These are phyloP conservation scores for Potamilus streckersoni DNA, from an alignment of 1,140 invertebrate genomes.

Conservation along the genomic window DNA sequence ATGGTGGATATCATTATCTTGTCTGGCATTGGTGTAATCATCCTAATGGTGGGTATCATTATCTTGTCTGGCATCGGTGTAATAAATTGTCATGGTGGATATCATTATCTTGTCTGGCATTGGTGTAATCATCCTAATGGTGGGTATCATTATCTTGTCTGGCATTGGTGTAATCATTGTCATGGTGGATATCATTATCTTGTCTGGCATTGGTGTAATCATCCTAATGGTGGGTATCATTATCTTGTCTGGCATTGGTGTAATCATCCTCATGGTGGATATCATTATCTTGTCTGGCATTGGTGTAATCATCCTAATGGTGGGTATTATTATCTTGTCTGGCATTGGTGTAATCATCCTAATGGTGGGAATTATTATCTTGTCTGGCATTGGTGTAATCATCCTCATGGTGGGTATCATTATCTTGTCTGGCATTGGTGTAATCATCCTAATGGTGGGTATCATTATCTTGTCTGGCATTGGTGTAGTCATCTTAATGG, in stretches of 20 bases:
- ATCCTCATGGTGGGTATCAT: constrained; percentile 67
- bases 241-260: constrained; percentile 64
- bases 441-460: constrained; percentile 66
- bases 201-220: constrained; percentile 63
- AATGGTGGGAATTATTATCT: constrained; percentile 68
- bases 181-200: constrained; percentile 68
- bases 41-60: constrained; percentile 68
- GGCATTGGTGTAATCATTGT: constrained; percentile 62
- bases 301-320: constrained; percentile 64
- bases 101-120: constrained; percentile 65
- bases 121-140: constrained; percentile 64
- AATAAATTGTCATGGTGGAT: constrained; percentile 66
- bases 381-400: constrained; percentile 63
- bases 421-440: constrained; percentile 64
- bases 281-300: constrained; percentile 65
- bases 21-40: constrained; percentile 62
- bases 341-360: constrained; percentile 62
- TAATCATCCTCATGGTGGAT: constrained; percentile 66
- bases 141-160: constrained; percentile 66
- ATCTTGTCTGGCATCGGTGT: constrained; percentile 64
- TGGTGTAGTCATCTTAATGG: constrained; percentile 64
- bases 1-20: constrained; percentile 69
- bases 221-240: constrained; percentile 67
- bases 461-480: constrained; percentile 65
- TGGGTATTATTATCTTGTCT: constrained; percentile 66